phyloP scores from a whole-genome alignment of 2,888 invertebrate species.

The Hybos culiciformis region DNA sequence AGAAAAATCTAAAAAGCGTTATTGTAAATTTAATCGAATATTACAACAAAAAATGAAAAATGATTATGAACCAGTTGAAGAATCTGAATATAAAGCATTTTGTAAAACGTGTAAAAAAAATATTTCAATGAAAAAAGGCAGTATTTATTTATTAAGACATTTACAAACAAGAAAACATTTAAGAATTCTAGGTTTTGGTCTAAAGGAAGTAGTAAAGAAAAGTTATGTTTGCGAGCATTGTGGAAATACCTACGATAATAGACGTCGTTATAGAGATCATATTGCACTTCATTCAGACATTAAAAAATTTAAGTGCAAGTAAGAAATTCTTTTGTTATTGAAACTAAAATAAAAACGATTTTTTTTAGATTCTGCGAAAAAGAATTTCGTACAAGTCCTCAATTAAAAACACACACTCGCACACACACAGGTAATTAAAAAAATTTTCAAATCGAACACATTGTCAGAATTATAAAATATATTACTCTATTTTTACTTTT shows the following conservation, averaged over 20 bases:
- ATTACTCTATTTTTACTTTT: too few relatives aligned
- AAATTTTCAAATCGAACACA: too few relatives aligned
- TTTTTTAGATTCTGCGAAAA: constrained; percentile 12
- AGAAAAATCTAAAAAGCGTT: too few relatives aligned
- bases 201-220: background rate
- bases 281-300: background rate
- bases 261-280: background rate
- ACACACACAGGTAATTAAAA: constrained; percentile 11
- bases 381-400: constrained; percentile 14
- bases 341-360: background rate
- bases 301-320: background rate
- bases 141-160: too few relatives aligned
- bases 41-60: too few relatives aligned
- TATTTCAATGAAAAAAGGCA: too few relatives aligned
- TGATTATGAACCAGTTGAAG: too few relatives aligned
- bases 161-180: background rate
- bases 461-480: too few relatives aligned
- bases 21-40: too few relatives aligned
- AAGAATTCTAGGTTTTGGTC: background rate
- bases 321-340: background rate
- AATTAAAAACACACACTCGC: constrained; percentile 15
- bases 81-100: too few relatives aligned
- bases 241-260: background rate
- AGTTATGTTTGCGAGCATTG: background rate
- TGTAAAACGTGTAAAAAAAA: too few relatives aligned